Evolutionary conservation across 2,888 invertebrate genomes (phyloP), one percentile per base, ranked within the genome.

Genomic region (Minunthozetes semirufus): DNA sequence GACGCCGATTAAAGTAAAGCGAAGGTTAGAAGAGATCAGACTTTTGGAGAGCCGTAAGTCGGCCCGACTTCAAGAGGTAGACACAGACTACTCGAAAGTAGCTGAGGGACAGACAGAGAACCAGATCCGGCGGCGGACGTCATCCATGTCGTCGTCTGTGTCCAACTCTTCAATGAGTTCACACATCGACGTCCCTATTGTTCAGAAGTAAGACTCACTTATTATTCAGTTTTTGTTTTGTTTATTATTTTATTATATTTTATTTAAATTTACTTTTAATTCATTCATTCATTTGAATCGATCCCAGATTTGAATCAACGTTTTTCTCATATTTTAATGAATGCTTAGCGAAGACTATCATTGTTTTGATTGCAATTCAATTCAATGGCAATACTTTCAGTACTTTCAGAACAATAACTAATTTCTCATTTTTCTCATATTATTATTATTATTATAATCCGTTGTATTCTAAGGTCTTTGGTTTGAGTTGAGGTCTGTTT

Each of bases 1-100:
- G 42, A 63, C 63, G 11, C 42, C 42, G 25, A 59, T 59, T 42
- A n/a, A 66, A 66, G 38, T 82, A 5, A 79, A 76, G n/a, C 81
- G 81, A 70, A 80, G 79, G 77, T 27, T 82, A 53, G 83, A 84
- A 19, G 84, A 84, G 72, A 79, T 83, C 11, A 89, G 97, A 80
- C 86, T 97, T 80, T 84, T 95, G 83, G 95, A 95, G 85, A 95
- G 94, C 79, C 88, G 97, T 79, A 96, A 96, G 85, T 95, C 95
- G 38, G 94, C 95, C 53, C 88, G 97, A 79, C 87, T 96, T 79
- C 92, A 93, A 80, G 94, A 96, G 85, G 29, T 72, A 25, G 94
- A 95, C 84, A 94, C 94, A 33, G 94, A 97, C 86, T 96, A 96
- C 83, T 95, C 95, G 77, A 87, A 93, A 78, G 87, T 96, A 80